Percentiles rank a stretch among this genome's conserved stretches.
These are phyloP conservation scores for Epirrita christyi DNA, from an alignment of 2,888 invertebrate genomes.

Conservation along the genomic window DNA sequence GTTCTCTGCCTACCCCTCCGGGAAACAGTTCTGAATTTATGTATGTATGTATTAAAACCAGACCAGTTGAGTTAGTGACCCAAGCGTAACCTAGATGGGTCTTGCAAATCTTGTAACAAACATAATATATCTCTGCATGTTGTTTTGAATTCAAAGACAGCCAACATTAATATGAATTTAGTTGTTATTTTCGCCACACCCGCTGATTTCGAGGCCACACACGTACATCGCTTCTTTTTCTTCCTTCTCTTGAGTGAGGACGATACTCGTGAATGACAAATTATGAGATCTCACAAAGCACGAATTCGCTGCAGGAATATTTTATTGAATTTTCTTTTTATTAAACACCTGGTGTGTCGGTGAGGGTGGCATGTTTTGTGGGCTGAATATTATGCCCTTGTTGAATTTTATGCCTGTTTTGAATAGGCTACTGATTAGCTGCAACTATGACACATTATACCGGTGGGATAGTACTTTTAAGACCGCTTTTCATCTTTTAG, in stretches of 20 bases:
- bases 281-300: constrained; percentile 64
- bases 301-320: constrained; percentile 61
- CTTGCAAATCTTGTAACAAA: not conserved
- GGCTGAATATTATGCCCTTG: not conserved
- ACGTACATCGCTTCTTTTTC: constrained; percentile 46
- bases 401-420: not conserved
- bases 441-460: too few species aligned
- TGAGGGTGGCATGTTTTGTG: not conserved
- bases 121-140: not conserved
- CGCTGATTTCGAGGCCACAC: constrained; percentile 46
- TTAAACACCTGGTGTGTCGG: constrained; percentile 2
- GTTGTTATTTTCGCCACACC: constrained; percentile 4
- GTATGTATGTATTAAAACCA: too few species aligned
- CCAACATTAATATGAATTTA: constrained; percentile 10
- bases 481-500: too few species aligned
- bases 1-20: too few species aligned
- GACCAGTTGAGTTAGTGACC: too few species aligned
- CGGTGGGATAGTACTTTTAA: too few species aligned
- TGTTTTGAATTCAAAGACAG: constrained; percentile 15
- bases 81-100: not conserved
- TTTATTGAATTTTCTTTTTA: constrained; percentile 58
- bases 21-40: too few species aligned
- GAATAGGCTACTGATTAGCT: too few species aligned
- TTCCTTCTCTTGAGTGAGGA: constrained; percentile 49
- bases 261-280: constrained; percentile 74